These are phyloP conservation scores for Baronia brevicornis DNA, from an alignment of 2,888 invertebrate species.

Conservation along the genomic window DNA sequence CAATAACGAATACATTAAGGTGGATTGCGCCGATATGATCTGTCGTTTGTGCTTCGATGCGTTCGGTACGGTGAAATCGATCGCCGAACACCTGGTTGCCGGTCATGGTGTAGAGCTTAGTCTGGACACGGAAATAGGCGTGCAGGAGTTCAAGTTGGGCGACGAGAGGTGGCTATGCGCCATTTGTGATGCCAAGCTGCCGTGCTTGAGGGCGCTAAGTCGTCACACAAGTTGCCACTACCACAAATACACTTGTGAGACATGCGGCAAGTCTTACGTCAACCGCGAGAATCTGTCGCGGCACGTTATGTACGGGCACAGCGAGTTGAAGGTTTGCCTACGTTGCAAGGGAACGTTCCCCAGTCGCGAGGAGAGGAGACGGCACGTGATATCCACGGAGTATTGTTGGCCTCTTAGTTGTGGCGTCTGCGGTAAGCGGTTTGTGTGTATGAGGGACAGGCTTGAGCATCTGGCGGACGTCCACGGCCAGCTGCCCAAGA, in stretches of 20 bases:
- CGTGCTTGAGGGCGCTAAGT: conserved; percentile 38
- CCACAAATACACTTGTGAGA: conserved; percentile 43
- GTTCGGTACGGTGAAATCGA: conserved; percentile 25
- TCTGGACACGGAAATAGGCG: conserved; percentile 33
- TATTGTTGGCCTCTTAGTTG: conserved; percentile 44
- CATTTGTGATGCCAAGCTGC: conserved; percentile 33
- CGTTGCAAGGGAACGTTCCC: conserved; percentile 37
- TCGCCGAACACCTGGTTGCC: conserved; percentile 33
- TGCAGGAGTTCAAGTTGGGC: conserved; percentile 43
- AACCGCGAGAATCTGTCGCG: conserved; percentile 34
- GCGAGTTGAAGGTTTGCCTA: conserved; percentile 27
- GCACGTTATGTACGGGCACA: conserved; percentile 27
- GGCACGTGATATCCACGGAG: conserved; percentile 33
- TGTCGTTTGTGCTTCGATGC: conserved; percentile 38
- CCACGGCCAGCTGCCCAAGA: conserved; percentile 26
- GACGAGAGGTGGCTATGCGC: conserved; percentile 38
- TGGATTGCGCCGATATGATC: conserved; percentile 43
- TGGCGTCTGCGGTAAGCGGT: conserved; percentile 38
- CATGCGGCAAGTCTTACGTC: conserved; percentile 47
- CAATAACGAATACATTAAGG: conserved; percentile 29
- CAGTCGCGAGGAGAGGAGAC: conserved; percentile 34
- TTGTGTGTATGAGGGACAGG: conserved; percentile 33
- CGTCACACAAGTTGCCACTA: conserved; percentile 47
- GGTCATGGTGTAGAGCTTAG: conserved; percentile 34
- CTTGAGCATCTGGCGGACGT: conserved; percentile 34